Percentiles rank a stretch among this genome's conserved stretches.
phyloP scores from a whole-genome alignment of 2,888 invertebrate species.

The Coronaproctus castanopsis region DNA sequence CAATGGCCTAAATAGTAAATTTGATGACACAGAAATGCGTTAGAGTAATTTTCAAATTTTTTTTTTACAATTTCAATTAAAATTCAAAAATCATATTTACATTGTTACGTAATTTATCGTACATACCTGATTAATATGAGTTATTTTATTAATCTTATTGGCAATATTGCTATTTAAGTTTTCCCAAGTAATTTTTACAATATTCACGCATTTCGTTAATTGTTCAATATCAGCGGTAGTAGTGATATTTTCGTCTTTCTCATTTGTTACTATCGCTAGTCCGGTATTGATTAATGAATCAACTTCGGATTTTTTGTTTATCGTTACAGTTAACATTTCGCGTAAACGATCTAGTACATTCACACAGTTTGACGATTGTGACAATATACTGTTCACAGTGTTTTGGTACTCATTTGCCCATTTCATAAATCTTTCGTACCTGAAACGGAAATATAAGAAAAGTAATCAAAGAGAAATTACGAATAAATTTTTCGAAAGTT shows the following conservation, averaged over 20 bases:
- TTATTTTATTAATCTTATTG: background rate
- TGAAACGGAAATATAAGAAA: constrained; percentile 7
- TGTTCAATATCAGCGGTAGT: background rate
- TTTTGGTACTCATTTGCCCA: constrained; percentile 50
- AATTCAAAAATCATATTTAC: too few relatives aligned
- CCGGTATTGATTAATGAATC: background rate
- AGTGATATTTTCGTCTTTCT: background rate
- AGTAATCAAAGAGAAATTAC: too few relatives aligned
- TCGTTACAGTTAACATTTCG: background rate
- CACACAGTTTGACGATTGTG: background rate
- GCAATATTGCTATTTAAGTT: background rate
- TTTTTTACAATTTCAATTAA: too few relatives aligned
- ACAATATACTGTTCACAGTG: constrained; percentile 21
- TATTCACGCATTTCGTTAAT: background rate
- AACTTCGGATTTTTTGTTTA: background rate
- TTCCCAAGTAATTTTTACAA: background rate
- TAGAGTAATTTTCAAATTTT: too few relatives aligned
- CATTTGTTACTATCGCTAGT: background rate
- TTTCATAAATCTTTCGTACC: constrained; percentile 32
- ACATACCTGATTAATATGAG: background rate
- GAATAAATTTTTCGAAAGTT: too few relatives aligned
- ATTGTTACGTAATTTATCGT: too few relatives aligned
- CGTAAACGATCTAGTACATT: background rate
- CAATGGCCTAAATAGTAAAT: background rate
- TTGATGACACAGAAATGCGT: too few relatives aligned